A percentile compares a stretch with the other conserved stretches of the same genome.
These are phyloP conservation scores for Idaea straminata DNA, from an alignment of 2,888 invertebrate species.

Conservation along the genomic window DNA sequence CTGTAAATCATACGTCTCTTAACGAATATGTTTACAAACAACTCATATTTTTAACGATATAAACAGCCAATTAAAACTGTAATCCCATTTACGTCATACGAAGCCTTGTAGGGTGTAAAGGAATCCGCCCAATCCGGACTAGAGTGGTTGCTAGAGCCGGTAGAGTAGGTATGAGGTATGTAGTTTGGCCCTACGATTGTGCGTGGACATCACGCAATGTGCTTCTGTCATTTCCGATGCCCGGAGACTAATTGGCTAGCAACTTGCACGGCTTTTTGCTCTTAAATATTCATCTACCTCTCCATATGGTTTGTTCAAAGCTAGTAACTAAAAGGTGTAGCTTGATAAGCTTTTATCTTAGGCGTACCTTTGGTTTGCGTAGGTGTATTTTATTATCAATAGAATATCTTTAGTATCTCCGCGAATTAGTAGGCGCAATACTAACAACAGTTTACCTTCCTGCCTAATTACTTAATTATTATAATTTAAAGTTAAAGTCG, in stretches of 20 bases:
- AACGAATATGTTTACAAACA: slow-evolving; percentile 1
- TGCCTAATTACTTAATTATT: neutral
- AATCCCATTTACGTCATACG: neutral
- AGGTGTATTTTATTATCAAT: neutral
- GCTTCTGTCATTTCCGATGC: neutral
- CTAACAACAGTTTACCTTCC: neutral
- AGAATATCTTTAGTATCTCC: neutral
- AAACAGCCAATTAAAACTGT: neutral
- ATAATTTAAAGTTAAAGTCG: neutral
- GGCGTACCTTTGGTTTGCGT: neutral
- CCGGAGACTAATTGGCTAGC: neutral
- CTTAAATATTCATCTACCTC: no score
- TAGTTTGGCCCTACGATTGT: neutral
- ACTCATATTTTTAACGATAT: neutral
- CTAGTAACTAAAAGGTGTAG: no score
- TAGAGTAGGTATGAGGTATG: neutral
- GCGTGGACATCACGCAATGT: neutral
- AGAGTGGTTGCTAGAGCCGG: neutral
- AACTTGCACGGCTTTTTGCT: neutral
- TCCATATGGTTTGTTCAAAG: no score
- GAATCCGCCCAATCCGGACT: neutral
- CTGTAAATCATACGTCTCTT: neutral
- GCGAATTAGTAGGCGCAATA: neutral
- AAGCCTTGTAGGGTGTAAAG: neutral
- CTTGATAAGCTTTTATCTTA: neutral